These are phyloP conservation scores for Bothrops jararaca DNA, from an alignment of 2,113 vertebrate species.

Conservation along the genomic window DNA sequence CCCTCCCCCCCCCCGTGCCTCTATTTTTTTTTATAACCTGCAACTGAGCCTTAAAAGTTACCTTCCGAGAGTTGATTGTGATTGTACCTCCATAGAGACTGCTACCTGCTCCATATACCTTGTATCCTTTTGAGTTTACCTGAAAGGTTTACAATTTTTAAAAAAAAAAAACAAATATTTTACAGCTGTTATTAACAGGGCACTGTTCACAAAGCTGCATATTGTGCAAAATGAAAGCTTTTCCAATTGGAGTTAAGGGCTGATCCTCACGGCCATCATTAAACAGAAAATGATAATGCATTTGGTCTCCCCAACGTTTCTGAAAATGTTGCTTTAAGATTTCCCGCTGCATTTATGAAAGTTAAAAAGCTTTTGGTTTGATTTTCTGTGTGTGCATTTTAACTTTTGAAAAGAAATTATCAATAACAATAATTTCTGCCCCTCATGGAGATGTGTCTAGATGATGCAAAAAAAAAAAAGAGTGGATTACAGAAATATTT, in stretches of 20 bases:
- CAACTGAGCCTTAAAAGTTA: constrained; percentile 35
- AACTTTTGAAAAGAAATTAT: neutral
- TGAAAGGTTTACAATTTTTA: constrained; percentile 50
- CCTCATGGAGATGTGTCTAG: neutral
- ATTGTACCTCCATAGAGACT: constrained; percentile 93
- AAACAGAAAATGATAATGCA: neutral
- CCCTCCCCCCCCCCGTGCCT: neutral
- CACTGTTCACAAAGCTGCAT: neutral
- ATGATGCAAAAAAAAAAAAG: neutral
- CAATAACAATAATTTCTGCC: neutral
- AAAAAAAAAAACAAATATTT: neutral
- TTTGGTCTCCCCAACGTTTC: neutral
- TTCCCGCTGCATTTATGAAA: too few relatives aligned
- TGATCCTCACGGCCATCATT: neutral
- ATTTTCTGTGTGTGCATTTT: neutral
- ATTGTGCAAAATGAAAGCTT: neutral
- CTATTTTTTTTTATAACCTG: too few relatives aligned
- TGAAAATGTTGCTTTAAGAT: neutral
- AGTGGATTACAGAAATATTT: neutral
- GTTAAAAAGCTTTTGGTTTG: neutral
- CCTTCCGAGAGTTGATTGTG: constrained; percentile 95
- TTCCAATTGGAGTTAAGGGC: neutral
- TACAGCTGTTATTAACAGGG: neutral
- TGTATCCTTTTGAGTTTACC: constrained; percentile 98
- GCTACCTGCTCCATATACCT: constrained; percentile 94